Base-by-base conservation (phyloP, 2,888 invertebrate species). In the Oligia strigilis region DNA sequence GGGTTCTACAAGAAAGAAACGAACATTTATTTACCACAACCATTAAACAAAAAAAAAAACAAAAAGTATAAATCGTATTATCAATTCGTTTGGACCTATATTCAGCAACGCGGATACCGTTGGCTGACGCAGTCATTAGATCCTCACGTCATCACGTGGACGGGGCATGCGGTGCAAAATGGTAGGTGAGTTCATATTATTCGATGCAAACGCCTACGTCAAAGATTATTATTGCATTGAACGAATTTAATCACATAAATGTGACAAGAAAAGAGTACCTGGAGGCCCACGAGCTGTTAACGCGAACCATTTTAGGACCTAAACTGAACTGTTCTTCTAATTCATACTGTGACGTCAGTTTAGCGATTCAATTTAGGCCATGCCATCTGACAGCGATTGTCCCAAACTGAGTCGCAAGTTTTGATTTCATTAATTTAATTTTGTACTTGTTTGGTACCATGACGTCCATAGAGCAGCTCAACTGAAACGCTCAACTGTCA, bases 1-100 rank as follows among this genome's bases (percentile, higher is more conserved):
- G 99, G 99, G 96, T 99, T 99, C 97, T 99, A 86, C 0, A 79
- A 64, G 74, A 11, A 55, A 62, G 13, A 78, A 58, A 11, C 0
- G 40, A 60, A 55, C 13, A 52, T 17, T 9, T 55, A 36, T 36
- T 49, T 36, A 72, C 17, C 60, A 70, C 13, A 52, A 52, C 13
- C 29, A 49, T 49, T 49, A 19, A 49, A 70, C 8, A 29, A 6
- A 17, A 69, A 5, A 29, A 29, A n/a, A 49, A 46, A 3, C 2
- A 1, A 19, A 55, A 23, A 19, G 8, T 58, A 23, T 3, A 58
- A 9, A 9, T 23, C 9, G 1, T 52, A 1, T 19, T 52, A 46
- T 52, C 2, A 52, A 52, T 6, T 52, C 1, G 6, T 52, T 52
- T 52, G 52, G 52, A 6, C 2, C 58, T 4, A 58, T 9, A 58